Conservation (phyloP, 2,113 vertebrate genomes). For the Crypturellus undulatus region DNA sequence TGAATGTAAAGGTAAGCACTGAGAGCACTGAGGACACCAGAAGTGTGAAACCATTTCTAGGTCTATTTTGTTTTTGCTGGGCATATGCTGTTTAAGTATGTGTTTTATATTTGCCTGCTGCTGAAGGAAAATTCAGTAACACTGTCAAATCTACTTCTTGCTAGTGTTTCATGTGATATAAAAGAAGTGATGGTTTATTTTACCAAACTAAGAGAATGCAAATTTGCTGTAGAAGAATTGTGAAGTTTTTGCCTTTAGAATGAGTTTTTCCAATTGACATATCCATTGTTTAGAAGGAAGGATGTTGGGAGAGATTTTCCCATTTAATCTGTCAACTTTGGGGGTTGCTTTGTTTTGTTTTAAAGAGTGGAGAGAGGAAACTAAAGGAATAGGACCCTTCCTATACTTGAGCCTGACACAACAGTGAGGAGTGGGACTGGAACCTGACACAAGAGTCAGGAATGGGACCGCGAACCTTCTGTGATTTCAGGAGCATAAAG, state of each 20-base stretch:
- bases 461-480: not conserved
- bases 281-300: not conserved
- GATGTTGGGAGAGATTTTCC: not conserved
- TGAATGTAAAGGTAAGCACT: slow-evolving; percentile 82
- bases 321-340: not conserved
- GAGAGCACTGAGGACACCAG: not conserved
- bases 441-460: not conserved
- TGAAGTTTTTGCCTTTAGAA: not conserved
- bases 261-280: not conserved
- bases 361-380: no score
- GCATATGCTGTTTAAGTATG: not conserved
- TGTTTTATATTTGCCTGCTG: not conserved
- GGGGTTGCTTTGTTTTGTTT: no score
- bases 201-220: not conserved
- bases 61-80: not conserved
- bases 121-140: not conserved
- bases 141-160: not conserved
- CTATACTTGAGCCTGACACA: not conserved
- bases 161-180: not conserved
- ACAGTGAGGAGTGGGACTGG: not conserved
- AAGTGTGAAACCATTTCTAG: not conserved
- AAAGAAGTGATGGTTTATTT: not conserved
- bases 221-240: not conserved
- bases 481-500: not conserved
- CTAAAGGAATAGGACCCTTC: not conserved